Evolutionary conservation across 2,797 vertebrate species (phyloP).

Genomic region (Merluccius polli): DNA sequence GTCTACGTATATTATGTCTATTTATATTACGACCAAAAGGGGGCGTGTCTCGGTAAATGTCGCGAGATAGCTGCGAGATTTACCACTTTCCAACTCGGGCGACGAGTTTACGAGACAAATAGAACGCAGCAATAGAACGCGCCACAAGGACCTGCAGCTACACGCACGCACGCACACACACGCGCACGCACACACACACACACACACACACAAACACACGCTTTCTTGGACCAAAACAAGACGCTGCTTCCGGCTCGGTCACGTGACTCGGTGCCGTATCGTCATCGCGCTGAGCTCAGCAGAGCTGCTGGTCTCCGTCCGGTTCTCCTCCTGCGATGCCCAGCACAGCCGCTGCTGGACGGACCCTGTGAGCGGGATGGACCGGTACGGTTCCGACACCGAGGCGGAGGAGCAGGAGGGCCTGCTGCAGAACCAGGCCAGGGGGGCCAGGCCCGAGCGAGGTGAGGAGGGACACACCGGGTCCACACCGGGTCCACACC

Average conservation of each 20-base stretch:
- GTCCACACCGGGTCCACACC: background rate
- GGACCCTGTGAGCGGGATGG: conserved; percentile 26
- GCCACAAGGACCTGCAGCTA: too few relatives aligned
- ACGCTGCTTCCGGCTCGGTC: background rate
- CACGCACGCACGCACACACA: too few relatives aligned
- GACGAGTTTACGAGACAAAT: too few relatives aligned
- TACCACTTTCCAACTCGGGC: too few relatives aligned
- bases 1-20: too few relatives aligned
- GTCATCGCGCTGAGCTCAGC: background rate
- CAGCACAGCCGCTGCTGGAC: background rate
- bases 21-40: too few relatives aligned
- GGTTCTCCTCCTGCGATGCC: conserved; percentile 14
- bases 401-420: conserved; percentile 55
- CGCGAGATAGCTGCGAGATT: too few relatives aligned
- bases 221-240: background rate
- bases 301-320: background rate
- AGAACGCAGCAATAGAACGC: too few relatives aligned
- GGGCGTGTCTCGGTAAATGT: too few relatives aligned
- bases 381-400: conserved; percentile 26
- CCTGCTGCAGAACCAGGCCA: conserved; percentile 48
- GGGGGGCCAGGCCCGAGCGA: conserved; percentile 36
- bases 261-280: background rate
- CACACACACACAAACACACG: too few relatives aligned
- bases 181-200: too few relatives aligned
- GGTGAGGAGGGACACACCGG: conserved; percentile 33